Conservation (phyloP, 2,888 invertebrate species). For the Poecilus cupreus region DNA sequence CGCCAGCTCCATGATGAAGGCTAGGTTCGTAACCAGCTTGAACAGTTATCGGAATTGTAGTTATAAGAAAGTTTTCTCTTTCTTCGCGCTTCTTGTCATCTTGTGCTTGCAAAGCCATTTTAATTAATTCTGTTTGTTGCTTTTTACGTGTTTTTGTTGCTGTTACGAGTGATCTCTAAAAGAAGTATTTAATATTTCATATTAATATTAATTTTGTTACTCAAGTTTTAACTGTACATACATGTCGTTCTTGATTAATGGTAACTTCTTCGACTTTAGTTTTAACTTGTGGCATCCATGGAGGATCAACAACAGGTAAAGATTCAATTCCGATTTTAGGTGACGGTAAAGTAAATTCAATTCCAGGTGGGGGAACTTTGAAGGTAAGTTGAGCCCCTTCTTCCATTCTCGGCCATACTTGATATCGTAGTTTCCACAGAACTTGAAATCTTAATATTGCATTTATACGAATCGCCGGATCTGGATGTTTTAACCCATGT, state of each 20-base stretch:
- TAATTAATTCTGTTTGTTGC: constrained; percentile 98
- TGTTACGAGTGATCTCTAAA: constrained; percentile 93
- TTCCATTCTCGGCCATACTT: constrained; percentile 99
- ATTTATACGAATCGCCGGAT: constrained; percentile 87
- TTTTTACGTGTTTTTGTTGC: constrained; percentile 99
- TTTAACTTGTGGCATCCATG: constrained; percentile 98
- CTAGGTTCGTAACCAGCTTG: constrained; percentile 98
- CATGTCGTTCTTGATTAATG: constrained; percentile 97
- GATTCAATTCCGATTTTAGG: constrained; percentile 98
- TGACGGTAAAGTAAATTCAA: constrained; percentile 98
- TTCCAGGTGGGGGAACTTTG: constrained; percentile 99
- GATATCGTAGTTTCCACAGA: constrained; percentile 96
- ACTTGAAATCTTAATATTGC: constrained; percentile 93
- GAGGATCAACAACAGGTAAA: constrained; percentile 96
- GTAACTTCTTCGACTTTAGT: constrained; percentile 99
- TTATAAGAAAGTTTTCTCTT: constrained; percentile 95
- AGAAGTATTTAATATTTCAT: constrained; percentile 55
- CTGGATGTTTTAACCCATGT: constrained; percentile 88
- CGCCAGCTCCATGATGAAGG: constrained; percentile 86
- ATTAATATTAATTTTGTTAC: not conserved
- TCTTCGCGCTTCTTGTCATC: constrained; percentile 97
- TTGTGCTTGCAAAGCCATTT: constrained; percentile 94
- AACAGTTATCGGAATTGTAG: constrained; percentile 94
- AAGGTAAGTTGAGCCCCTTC: constrained; percentile 96
- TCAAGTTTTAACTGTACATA: constrained; percentile 73